Evolutionary conservation across 2,888 invertebrate genomes (phyloP).

Genomic region (Ornithoptera priamus): DNA sequence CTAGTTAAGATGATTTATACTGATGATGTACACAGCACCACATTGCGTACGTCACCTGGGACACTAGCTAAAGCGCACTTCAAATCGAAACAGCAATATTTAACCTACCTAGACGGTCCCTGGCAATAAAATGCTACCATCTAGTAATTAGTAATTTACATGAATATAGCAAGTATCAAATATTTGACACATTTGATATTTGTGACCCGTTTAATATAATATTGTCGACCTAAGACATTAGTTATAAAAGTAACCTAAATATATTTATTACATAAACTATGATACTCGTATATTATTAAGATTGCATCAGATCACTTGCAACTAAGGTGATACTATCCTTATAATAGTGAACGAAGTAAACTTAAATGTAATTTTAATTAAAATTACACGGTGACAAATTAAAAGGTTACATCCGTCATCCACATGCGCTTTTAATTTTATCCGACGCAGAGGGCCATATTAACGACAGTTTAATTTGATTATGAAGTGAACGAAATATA

Average conservation of each 20-base stretch:
- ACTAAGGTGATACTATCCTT: background rate
- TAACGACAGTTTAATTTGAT: background rate
- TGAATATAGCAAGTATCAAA: background rate
- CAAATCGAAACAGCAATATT: too few relatives aligned
- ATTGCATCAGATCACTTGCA: background rate
- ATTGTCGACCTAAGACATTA: background rate
- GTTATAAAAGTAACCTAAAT: background rate
- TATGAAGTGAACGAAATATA: background rate
- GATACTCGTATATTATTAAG: background rate
- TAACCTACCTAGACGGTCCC: too few relatives aligned
- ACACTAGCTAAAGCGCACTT: too few relatives aligned
- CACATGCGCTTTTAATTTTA: background rate
- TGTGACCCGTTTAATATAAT: background rate
- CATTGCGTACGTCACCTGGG: too few relatives aligned
- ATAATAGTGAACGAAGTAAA: constrained; percentile 1
- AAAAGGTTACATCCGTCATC: background rate
- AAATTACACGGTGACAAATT: background rate
- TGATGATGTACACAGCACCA: too few relatives aligned
- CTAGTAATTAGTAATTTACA: background rate
- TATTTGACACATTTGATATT: background rate
- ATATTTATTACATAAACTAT: background rate
- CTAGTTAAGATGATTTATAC: too few relatives aligned
- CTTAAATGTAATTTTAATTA: background rate
- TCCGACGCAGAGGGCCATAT: background rate
- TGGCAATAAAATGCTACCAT: too few relatives aligned